phyloP scores from a whole-genome alignment of 2,113 vertebrate species.

The Seriola dumerili region DNA sequence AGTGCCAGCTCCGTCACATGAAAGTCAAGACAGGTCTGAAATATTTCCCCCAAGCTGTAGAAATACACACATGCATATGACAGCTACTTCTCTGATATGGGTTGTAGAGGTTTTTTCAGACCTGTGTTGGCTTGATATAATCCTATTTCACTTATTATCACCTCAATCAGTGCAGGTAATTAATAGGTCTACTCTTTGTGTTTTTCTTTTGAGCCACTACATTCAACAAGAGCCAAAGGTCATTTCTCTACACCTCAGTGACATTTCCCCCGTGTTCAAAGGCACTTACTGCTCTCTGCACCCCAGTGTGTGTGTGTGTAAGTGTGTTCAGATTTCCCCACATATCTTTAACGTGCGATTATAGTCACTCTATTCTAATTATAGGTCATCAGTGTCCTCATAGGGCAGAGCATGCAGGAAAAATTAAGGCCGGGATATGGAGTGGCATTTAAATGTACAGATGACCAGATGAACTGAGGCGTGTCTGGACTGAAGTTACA shows the following conservation, averaged over 20 bases:
- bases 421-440: constrained; percentile 54
- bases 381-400: constrained; percentile 49
- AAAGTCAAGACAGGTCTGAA: constrained; percentile 29
- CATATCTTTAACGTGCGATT: constrained; percentile 12
- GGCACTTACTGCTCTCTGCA: background rate
- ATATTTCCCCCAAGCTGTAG: constrained; percentile 8
- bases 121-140: background rate
- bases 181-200: background rate
- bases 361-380: constrained; percentile 61
- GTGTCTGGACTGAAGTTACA: constrained; percentile 48
- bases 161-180: background rate
- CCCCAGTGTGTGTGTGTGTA: background rate
- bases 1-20: constrained; percentile 33
- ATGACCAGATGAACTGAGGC: constrained; percentile 70
- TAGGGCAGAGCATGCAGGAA: constrained; percentile 5
- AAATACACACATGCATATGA: constrained; percentile 5
- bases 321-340: constrained; percentile 17
- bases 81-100: background rate
- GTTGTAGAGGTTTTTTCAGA: constrained; percentile 2
- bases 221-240: constrained; percentile 5
- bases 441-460: constrained; percentile 66
- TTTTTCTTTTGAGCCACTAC: background rate
- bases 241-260: constrained; percentile 13
- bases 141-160: background rate
- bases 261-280: constrained; percentile 21